Base-by-base conservation (phyloP, 1,140 invertebrate genomes). In the Trichonephila clavipes region DNA sequence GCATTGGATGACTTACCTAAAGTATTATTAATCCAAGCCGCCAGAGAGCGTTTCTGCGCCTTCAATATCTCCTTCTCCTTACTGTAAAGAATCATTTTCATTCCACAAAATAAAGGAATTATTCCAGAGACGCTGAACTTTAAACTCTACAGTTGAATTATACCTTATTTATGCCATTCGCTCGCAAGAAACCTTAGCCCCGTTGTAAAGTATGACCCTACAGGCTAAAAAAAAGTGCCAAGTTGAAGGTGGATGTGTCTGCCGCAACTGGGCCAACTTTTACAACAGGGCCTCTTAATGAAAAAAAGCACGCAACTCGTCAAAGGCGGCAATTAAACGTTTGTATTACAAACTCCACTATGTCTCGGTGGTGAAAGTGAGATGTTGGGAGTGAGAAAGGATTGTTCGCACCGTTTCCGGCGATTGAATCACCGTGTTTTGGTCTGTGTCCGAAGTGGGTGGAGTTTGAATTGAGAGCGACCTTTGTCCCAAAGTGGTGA, bases 21-120 rank as follows among this genome's bases (percentile, higher is more conserved):
- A 91, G 97, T 97, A 95, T 97, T 98, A 95, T 98, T 98, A 92
- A 98, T 97, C 98, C 98, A 98, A 95, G 98, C 97, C n/a, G 98
- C 97, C 83, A 98, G 96, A 96, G 98, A 98, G 95, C 98, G 97
- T 95, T 97, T 97, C 44, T 98, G 96, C 1, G 97, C 97, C 94
- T 97, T 97, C 94, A 98, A 96, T 95, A 98, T 97, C 88, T 97
- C 96, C 95, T 97, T 97, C 95, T 98, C 97, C 87, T 97, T 97
- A 94, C 97, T 97, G 81, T 94, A 89, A 59, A 88, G 83, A 24
- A 94, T 88, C 92, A 94, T 94, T 51, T 69, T 88, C 19, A 51
- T n/a, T 62, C 88, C 34, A 12, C 16, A 3, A 40, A 40, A 40
- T 2, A 87, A 34, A 64, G n/a, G 3, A 40, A 6, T 69, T 69